Conservation (phyloP, 1,140 invertebrate genomes). For the Bombus ignitus region DNA sequence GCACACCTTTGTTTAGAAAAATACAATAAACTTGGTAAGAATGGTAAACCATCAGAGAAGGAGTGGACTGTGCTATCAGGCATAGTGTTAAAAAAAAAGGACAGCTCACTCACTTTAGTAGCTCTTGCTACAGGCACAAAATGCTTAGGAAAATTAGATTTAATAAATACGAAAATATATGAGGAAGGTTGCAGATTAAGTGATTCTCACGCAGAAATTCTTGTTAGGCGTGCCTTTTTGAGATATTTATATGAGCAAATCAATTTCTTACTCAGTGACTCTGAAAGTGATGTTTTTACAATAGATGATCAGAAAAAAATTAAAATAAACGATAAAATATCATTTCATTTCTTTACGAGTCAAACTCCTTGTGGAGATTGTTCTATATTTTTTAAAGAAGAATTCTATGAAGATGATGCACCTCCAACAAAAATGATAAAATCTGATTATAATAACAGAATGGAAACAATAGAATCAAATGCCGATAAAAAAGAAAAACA, state of each 20-base stretch:
- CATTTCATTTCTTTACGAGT: conserved; percentile 94
- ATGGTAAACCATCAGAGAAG: conserved; percentile 88
- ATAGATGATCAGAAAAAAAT: conserved; percentile 76
- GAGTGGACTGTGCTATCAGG: conserved; percentile 94
- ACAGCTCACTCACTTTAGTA: conserved; percentile 85
- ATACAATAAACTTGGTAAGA: conserved; percentile 88
- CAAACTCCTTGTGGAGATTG: conserved; percentile 97
- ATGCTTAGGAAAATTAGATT: conserved; percentile 88
- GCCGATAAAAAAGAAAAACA: conserved; percentile 15
- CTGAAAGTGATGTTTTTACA: conserved; percentile 80
- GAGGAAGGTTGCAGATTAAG: conserved; percentile 88
- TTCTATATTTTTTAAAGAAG: conserved; percentile 89
- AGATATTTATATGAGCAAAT: conserved; percentile 89
- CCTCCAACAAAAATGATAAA: conserved; percentile 68
- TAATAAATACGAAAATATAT: conserved; percentile 84
- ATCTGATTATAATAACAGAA: conserved; percentile 45
- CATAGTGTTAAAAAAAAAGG: conserved; percentile 85
- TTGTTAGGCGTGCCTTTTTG: conserved; percentile 91
- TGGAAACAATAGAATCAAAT: conserved; percentile 70
- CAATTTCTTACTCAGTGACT: conserved; percentile 74
- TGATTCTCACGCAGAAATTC: conserved; percentile 96
- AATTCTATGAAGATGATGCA: neutral
- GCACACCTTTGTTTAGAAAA: conserved; percentile 84
- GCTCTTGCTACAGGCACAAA: conserved; percentile 95
- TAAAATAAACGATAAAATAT: conserved; percentile 84